Percentiles rank a stretch among this genome's conserved stretches.
phyloP scores from a whole-genome alignment of 2,113 vertebrate genomes.

The Sander lucioperca region DNA sequence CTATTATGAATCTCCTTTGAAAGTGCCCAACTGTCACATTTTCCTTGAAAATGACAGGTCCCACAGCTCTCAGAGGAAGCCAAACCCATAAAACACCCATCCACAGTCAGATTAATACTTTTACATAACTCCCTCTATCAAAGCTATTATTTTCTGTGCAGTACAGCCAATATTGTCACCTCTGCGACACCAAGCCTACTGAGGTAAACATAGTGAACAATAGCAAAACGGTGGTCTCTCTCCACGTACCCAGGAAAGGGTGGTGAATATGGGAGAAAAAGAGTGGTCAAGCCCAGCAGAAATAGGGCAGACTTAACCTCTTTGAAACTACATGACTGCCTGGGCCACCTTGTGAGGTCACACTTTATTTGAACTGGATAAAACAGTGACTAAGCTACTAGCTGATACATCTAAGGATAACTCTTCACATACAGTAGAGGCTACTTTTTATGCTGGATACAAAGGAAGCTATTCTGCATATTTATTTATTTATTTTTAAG shows the following conservation, averaged over 20 bases:
- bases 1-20: conserved; percentile 49
- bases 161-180: conserved; percentile 14
- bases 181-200: conserved; percentile 19
- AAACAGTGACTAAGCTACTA: conserved; percentile 1
- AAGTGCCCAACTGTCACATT: conserved; percentile 50
- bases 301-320: conserved; percentile 37
- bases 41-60: conserved; percentile 40
- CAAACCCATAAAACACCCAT: conserved; percentile 20
- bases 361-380: conserved; percentile 19
- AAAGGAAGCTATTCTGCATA: conserved; percentile 2
- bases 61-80: conserved; percentile 27
- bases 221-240: conserved; percentile 43
- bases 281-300: conserved; percentile 24
- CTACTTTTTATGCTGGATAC: background rate
- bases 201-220: conserved; percentile 62
- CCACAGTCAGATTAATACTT: conserved; percentile 26
- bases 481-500: too few relatives aligned
- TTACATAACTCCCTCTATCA: conserved; percentile 41
- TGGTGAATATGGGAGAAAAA: conserved; percentile 13
- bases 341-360: conserved; percentile 31
- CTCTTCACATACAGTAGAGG: background rate
- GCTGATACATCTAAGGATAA: background rate
- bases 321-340: conserved; percentile 22
- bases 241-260: conserved; percentile 19
- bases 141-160: conserved; percentile 49